Evolutionary conservation across 2,888 invertebrate genomes (phyloP).

Genomic region (Pandemis cinnamomeana): DNA sequence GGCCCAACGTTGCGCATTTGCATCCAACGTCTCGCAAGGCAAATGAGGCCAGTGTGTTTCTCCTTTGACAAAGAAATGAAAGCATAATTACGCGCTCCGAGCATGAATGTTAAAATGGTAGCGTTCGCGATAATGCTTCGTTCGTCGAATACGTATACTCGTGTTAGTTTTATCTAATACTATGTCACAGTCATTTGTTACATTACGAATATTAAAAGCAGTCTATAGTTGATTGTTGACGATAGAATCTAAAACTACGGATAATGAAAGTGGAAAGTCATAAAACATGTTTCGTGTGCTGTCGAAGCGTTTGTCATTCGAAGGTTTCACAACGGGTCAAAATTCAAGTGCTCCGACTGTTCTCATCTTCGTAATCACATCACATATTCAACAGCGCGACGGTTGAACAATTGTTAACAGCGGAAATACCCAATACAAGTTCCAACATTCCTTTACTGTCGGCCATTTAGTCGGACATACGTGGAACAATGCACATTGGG

Average conservation of each 20-base stretch:
- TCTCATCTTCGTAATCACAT: conserved; percentile 8
- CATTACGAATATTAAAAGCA: conserved; percentile 8
- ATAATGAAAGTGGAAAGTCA: conserved; percentile 1
- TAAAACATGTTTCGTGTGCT: neutral
- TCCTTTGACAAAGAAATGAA: conserved; percentile 42
- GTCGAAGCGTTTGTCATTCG: neutral
- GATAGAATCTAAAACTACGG: neutral
- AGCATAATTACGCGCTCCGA: conserved; percentile 37
- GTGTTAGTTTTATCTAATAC: neutral
- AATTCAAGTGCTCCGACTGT: neutral
- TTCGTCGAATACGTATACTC: conserved; percentile 12
- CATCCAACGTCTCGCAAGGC: conserved; percentile 32
- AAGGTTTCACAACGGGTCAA: neutral
- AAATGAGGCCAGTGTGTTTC: conserved; percentile 40
- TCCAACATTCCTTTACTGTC: conserved; percentile 33
- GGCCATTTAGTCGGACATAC: conserved; percentile 35
- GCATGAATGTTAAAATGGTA: conserved; percentile 33
- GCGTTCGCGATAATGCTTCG: conserved; percentile 25
- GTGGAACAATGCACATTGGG: conserved; percentile 42
- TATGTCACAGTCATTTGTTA: conserved; percentile 3
- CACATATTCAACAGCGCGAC: conserved; percentile 19
- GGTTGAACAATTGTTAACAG: conserved; percentile 37
- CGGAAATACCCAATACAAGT: conserved; percentile 42
- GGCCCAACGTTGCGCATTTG: conserved; percentile 31
- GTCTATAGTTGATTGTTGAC: neutral